These are phyloP conservation scores for Plebejus argus DNA, from an alignment of 2,888 invertebrate species.

Conservation along the genomic window DNA sequence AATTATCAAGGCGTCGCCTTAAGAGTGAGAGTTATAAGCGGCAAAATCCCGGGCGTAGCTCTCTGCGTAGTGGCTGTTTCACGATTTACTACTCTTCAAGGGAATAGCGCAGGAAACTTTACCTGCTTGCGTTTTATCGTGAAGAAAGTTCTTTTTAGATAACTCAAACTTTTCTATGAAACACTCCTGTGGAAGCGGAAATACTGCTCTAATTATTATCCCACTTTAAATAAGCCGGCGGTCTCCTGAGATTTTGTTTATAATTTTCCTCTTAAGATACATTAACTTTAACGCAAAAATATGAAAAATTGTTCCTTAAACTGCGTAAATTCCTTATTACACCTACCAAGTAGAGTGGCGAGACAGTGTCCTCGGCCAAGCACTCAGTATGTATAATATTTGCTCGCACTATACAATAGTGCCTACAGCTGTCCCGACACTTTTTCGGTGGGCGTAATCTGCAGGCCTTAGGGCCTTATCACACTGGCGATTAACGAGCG, in stretches of 20 bases:
- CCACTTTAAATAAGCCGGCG: background rate
- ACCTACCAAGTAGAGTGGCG: too few species aligned
- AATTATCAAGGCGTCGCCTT: too few species aligned
- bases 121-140: background rate
- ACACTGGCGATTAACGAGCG: too few species aligned
- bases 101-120: slow-evolving; percentile 6
- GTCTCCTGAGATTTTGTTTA: background rate
- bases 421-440: too few species aligned
- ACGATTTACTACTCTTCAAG: slow-evolving; percentile 18
- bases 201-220: background rate
- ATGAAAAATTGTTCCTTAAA: background rate
- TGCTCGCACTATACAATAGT: too few species aligned
- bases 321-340: too few species aligned
- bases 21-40: background rate
- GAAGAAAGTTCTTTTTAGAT: slow-evolving; percentile 17
- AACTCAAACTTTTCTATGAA: background rate
- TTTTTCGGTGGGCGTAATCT: too few species aligned
- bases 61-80: background rate
- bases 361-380: too few species aligned
- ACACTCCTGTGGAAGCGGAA: background rate
- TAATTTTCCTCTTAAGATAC: background rate
- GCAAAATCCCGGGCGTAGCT: background rate
- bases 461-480: too few species aligned
- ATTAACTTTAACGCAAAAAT: background rate
- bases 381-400: too few species aligned